A percentile compares a stretch with the other conserved stretches of the same genome.
Conservation (phyloP, 2,797 vertebrate genomes). For the Sylvilagus floridanus region DNA sequence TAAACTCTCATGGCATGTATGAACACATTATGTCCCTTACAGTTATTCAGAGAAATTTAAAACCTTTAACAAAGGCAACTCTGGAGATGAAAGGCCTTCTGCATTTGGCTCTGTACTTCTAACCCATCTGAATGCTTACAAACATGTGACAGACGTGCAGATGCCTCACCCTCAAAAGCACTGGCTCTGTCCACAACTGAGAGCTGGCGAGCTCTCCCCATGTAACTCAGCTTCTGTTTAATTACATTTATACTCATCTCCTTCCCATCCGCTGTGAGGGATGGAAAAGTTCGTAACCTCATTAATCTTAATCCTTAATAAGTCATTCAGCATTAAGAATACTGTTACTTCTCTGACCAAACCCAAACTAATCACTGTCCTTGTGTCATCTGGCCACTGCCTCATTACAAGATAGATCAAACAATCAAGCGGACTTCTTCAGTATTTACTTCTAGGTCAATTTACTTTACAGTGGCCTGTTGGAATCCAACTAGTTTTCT, state of each 20-base stretch:
- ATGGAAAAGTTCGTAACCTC: neutral
- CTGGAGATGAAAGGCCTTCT: neutral
- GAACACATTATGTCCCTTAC: neutral
- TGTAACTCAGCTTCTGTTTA: slow-evolving; percentile 17
- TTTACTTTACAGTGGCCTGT: neutral
- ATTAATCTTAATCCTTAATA: slow-evolving; percentile 40
- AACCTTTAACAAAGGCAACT: neutral
- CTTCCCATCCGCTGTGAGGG: neutral
- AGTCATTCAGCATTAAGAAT: neutral
- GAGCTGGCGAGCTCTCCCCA: neutral
- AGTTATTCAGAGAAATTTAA: neutral
- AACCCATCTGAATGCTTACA: neutral
- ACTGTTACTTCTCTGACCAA: neutral
- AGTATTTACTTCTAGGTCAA: slow-evolving; percentile 45
- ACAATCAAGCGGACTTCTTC: neutral
- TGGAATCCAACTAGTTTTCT: slow-evolving; percentile 8
- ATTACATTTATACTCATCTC: slow-evolving; percentile 2
- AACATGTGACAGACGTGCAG: neutral
- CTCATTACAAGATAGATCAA: neutral
- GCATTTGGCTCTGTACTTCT: neutral
- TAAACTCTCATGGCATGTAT: neutral
- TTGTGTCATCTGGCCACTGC: neutral
- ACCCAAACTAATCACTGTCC: neutral
- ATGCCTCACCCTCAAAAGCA: neutral
- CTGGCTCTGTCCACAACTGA: neutral